These are phyloP conservation scores for Amitus sp. DNA, from an alignment of 2,888 invertebrate genomes.

Conservation along the genomic window DNA sequence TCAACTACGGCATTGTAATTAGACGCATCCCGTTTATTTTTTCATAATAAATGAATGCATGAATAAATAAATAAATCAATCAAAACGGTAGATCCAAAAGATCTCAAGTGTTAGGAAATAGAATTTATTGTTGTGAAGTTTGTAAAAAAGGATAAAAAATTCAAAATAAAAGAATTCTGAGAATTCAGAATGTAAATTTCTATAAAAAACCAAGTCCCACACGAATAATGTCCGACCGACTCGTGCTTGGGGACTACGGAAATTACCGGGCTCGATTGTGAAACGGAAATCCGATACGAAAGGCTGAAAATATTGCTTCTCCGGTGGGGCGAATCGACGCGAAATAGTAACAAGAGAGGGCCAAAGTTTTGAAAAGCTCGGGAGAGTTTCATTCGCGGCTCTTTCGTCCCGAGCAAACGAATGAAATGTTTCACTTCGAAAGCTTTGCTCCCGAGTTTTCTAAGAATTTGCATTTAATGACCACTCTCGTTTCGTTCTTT, in stretches of 20 bases:
- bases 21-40: no score
- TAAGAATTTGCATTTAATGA: slow-evolving; percentile 33
- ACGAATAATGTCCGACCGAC: slow-evolving; percentile 33
- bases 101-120: no score
- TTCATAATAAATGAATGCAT: no score
- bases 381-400: slow-evolving; percentile 26
- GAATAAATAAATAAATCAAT: no score
- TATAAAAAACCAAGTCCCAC: no score
- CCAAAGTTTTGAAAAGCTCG: slow-evolving; percentile 23
- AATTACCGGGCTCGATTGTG: slow-evolving; percentile 35
- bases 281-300: slow-evolving; percentile 38
- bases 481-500: slow-evolving; percentile 13
- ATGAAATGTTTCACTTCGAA: slow-evolving; percentile 19
- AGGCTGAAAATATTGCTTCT: slow-evolving; percentile 36
- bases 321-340: slow-evolving; percentile 23
- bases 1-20: no score
- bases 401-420: slow-evolving; percentile 18
- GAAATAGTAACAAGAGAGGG: slow-evolving; percentile 10
- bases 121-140: no score
- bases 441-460: slow-evolving; percentile 18
- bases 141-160: no score
- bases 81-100: no score
- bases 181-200: no score
- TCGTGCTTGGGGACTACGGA: slow-evolving; percentile 28
- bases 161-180: no score